Conservation (phyloP, 2,888 invertebrate genomes). For the Campopleginae sp. region DNA sequence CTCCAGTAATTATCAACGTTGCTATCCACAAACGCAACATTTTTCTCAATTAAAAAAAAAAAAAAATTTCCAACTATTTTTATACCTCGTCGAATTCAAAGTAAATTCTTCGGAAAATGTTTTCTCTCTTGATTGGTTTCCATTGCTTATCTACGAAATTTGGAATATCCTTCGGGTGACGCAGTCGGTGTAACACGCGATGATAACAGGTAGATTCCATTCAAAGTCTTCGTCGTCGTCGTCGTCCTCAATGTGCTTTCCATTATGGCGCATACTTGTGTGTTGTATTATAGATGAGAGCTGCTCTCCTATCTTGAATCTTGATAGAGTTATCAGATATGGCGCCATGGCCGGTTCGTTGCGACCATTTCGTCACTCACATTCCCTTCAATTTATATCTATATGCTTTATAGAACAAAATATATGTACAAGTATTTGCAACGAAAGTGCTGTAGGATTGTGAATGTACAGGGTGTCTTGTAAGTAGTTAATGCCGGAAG, state of each 20-base stretch:
- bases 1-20: background rate
- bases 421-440: background rate
- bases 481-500: background rate
- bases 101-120: background rate
- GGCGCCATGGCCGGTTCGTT: slow-evolving; percentile 59
- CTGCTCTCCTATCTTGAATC: slow-evolving; percentile 57
- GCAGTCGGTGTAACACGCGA: slow-evolving; percentile 24
- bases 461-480: slow-evolving; percentile 9
- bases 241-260: slow-evolving; percentile 38
- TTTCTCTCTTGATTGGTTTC: background rate
- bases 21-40: no score
- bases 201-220: slow-evolving; percentile 59
- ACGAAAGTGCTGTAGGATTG: slow-evolving; percentile 15
- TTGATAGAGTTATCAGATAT: slow-evolving; percentile 68
- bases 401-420: background rate
- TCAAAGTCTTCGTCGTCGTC: slow-evolving; percentile 37
- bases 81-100: background rate
- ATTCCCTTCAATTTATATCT: background rate
- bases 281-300: slow-evolving; percentile 55
- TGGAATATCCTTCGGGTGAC: background rate
- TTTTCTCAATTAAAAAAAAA: background rate
- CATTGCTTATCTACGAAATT: background rate
- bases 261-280: slow-evolving; percentile 24
- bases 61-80: background rate
- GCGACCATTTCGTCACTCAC: slow-evolving; percentile 55